phyloP scores from a whole-genome alignment of 2,113 vertebrate species.

The Platichthys stellatus region DNA sequence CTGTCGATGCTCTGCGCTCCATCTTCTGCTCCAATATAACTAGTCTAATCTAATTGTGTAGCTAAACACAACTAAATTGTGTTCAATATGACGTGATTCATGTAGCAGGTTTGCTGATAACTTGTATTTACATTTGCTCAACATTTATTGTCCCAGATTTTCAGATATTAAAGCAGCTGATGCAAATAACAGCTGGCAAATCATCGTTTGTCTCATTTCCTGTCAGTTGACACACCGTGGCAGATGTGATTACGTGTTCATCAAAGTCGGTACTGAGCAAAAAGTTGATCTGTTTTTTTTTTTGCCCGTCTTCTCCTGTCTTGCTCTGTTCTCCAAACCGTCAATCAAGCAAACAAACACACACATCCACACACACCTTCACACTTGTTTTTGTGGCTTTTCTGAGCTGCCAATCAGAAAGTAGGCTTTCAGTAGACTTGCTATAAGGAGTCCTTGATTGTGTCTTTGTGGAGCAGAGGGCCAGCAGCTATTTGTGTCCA shows the following conservation, averaged over 20 bases:
- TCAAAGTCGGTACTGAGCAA: neutral
- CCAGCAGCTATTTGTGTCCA: constrained; percentile 52
- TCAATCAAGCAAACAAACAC: neutral
- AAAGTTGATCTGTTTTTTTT: neutral
- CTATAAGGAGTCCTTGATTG: constrained; percentile 42
- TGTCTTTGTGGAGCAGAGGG: constrained; percentile 28
- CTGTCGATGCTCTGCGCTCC: neutral
- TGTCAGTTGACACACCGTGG: neutral
- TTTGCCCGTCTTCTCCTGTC: neutral
- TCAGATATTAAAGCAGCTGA: neutral
- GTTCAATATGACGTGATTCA: too few species aligned
- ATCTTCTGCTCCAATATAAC: neutral
- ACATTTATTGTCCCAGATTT: too few species aligned
- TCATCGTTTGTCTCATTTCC: neutral
- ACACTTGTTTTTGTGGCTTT: constrained; percentile 21
- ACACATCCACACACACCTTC: neutral
- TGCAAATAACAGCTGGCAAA: neutral
- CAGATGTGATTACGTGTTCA: neutral
- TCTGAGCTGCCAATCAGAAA: constrained; percentile 43
- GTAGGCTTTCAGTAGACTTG: too few species aligned
- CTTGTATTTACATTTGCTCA: too few species aligned
- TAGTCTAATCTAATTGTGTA: neutral
- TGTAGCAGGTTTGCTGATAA: too few species aligned
- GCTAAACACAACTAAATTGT: neutral
- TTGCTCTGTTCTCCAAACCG: neutral